phyloP scores from a whole-genome alignment of 2,888 invertebrate genomes.

The Drosophila birchii region DNA sequence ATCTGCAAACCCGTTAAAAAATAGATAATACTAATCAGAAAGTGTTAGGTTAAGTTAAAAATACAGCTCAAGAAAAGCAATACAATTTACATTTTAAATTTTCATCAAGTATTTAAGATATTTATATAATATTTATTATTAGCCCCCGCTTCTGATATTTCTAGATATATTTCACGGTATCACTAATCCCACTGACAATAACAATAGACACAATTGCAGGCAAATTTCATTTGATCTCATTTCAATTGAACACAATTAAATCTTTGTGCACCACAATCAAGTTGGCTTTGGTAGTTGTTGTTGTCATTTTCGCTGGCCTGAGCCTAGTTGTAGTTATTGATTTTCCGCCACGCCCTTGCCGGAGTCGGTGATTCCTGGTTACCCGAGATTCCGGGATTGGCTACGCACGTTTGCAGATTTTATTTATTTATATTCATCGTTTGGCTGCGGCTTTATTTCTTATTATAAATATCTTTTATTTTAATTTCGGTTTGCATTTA shows the following conservation, averaged over 20 bases:
- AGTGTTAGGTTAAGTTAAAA: no score
- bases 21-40: no score
- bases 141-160: background rate
- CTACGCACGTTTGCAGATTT: constrained; percentile 50
- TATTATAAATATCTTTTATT: constrained; percentile 37
- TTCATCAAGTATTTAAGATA: accelerated
- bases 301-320: constrained; percentile 46
- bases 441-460: constrained; percentile 48
- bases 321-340: constrained; percentile 48
- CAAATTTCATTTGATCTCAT: constrained; percentile 63
- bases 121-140: background rate
- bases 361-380: background rate
- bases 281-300: constrained; percentile 48
- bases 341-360: constrained; percentile 39
- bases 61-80: no score
- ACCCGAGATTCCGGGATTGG: constrained; percentile 14
- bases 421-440: constrained; percentile 72
- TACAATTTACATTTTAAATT: background rate
- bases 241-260: constrained; percentile 72
- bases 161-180: constrained; percentile 5
- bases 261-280: constrained; percentile 63
- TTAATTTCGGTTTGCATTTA: constrained; percentile 27
- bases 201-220: constrained; percentile 44
- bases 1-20: no score
- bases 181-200: background rate